Conservation (phyloP, 2,888 invertebrate genomes). For the Chloromyia formosa region DNA sequence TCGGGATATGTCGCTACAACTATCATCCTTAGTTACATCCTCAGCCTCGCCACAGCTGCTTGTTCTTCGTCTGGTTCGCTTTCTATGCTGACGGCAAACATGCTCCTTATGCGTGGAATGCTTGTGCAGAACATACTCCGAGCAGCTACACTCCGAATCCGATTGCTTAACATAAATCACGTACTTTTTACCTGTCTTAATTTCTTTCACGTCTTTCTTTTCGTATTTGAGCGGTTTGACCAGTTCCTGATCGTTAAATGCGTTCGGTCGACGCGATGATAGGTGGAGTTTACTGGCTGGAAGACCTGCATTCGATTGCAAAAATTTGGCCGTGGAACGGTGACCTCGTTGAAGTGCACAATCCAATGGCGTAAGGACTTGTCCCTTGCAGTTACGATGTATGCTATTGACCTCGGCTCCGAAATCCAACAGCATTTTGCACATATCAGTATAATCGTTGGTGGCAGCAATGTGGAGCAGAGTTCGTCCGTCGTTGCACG, state of each 20-base stretch:
- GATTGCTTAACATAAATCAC: constrained; percentile 59
- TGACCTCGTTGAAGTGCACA: constrained; percentile 88
- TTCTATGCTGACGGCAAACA: constrained; percentile 58
- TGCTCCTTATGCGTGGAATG: constrained; percentile 58
- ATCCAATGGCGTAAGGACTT: constrained; percentile 89
- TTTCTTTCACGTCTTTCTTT: constrained; percentile 60
- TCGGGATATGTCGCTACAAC: constrained; percentile 60
- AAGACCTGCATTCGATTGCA: constrained; percentile 89
- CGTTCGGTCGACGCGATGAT: constrained; percentile 60
- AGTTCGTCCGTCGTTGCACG: constrained; percentile 92
- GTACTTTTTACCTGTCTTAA: constrained; percentile 60
- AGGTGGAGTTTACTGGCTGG: constrained; percentile 75
- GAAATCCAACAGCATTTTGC: constrained; percentile 84
- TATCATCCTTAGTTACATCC: constrained; percentile 50
- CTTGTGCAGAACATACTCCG: constrained; percentile 58
- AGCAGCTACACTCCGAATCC: constrained; percentile 51
- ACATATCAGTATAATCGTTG: constrained; percentile 92
- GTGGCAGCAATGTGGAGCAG: constrained; percentile 94
- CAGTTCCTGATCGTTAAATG: constrained; percentile 59
- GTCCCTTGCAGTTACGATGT: constrained; percentile 82
- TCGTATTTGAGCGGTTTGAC: constrained; percentile 62
- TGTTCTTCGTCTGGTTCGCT: constrained; percentile 59
- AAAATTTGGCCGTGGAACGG: constrained; percentile 89
- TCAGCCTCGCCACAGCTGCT: constrained; percentile 55
- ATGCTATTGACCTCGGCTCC: constrained; percentile 88